phyloP scores from a whole-genome alignment of 2,113 vertebrate species.

The Muntiacus reevesi region DNA sequence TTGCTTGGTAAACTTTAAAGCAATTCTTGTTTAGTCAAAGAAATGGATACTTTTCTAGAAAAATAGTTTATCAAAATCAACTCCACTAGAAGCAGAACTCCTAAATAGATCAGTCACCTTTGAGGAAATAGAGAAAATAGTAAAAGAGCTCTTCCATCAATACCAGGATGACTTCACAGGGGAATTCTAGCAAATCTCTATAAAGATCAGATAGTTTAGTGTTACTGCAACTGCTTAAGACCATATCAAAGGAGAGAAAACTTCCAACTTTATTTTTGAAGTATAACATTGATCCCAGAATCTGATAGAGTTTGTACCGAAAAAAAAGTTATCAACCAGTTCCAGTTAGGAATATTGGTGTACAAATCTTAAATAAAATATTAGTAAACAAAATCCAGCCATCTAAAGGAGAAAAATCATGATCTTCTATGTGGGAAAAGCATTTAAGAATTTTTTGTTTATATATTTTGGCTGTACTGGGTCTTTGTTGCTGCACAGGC shows the following conservation, averaged over 20 bases:
- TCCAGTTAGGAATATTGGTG: background rate
- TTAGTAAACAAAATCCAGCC: background rate
- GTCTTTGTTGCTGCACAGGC: fast-evolving
- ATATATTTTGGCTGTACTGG: fast-evolving
- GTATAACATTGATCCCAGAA: background rate
- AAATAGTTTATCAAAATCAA: background rate
- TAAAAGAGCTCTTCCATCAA: background rate
- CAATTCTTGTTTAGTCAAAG: background rate
- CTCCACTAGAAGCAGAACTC: background rate
- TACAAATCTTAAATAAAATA: slow-evolving; percentile 8
- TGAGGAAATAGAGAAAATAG: background rate
- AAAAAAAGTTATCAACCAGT: background rate
- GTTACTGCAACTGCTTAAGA: background rate
- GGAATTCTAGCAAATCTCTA: background rate
- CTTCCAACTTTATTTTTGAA: background rate
- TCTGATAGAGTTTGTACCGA: background rate
- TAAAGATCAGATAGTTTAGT: background rate
- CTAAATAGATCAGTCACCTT: background rate
- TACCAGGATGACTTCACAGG: background rate
- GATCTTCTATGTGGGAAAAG: background rate
- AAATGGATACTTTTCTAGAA: background rate
- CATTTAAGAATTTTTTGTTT: background rate
- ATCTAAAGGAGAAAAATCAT: background rate
- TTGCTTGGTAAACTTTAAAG: background rate
- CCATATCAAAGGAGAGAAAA: background rate